Evolutionary conservation across 2,888 invertebrate species (phyloP).

Genomic region (Lasioglossum lativentre): DNA sequence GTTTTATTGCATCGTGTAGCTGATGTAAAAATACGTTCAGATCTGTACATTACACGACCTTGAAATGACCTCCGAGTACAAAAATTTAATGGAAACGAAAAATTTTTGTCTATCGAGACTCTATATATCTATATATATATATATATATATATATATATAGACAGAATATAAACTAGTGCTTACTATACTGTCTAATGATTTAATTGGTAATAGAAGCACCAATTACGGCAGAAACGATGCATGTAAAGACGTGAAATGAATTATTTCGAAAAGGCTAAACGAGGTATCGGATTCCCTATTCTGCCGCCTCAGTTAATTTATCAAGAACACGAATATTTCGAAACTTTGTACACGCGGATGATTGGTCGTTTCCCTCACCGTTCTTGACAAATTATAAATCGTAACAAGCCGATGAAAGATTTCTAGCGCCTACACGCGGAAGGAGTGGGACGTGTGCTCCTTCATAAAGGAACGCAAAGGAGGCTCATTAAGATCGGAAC

Average conservation of each 20-base stretch:
- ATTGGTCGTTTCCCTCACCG: constrained; percentile 33
- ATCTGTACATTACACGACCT: too few relatives aligned
- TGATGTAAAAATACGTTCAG: too few relatives aligned
- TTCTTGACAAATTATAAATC: constrained; percentile 51
- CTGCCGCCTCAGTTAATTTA: background rate
- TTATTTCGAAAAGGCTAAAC: background rate
- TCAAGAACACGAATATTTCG: background rate
- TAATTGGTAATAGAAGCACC: background rate
- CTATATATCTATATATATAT: too few relatives aligned
- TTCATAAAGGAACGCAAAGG: constrained; percentile 39
- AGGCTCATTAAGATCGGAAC: constrained; percentile 65
- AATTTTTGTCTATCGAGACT: too few relatives aligned
- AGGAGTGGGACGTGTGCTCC: constrained; percentile 43
- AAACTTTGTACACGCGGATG: background rate
- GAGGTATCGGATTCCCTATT: background rate
- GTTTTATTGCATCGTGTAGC: too few relatives aligned
- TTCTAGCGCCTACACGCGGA: constrained; percentile 48
- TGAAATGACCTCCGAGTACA: too few relatives aligned
- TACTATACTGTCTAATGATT: too few relatives aligned
- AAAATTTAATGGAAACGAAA: too few relatives aligned
- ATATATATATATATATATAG: too few relatives aligned
- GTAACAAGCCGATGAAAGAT: constrained; percentile 55
- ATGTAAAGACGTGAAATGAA: background rate
- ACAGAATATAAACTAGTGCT: too few relatives aligned
- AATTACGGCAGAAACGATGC: background rate